Conservation (phyloP, 2,888 invertebrate genomes). For the Crepidodera aurea region DNA sequence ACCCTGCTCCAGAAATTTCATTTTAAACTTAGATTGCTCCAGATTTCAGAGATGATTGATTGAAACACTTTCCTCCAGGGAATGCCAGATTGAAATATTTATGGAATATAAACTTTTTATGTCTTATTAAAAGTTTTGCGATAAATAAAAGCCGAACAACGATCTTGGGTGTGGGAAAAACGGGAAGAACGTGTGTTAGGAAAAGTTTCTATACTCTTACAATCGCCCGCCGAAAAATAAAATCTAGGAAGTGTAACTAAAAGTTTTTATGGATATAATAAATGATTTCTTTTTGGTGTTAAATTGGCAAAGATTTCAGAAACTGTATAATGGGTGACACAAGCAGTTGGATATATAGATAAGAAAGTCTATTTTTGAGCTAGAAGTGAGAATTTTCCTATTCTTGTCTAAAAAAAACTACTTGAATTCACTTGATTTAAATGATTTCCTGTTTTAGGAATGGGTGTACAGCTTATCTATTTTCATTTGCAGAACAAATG, state of each 20-base stretch:
- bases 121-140: slow-evolving; percentile 42
- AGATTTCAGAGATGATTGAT: slow-evolving; percentile 43
- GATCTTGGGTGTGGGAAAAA: background rate
- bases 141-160: slow-evolving; percentile 37
- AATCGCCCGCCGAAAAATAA: background rate
- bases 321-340: too few species aligned
- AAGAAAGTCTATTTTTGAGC: too few species aligned
- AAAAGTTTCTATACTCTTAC: background rate
- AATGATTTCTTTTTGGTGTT: background rate
- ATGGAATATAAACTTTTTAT: slow-evolving; percentile 42
- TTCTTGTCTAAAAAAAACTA: too few species aligned
- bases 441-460: too few species aligned
- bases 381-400: too few species aligned
- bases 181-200: background rate
- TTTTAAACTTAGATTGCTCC: slow-evolving; percentile 43
- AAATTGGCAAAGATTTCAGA: too few species aligned
- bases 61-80: slow-evolving; percentile 34
- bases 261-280: background rate
- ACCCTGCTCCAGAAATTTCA: slow-evolving; percentile 36
- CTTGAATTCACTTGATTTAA: too few species aligned
- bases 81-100: slow-evolving; percentile 39
- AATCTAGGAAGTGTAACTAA: background rate
- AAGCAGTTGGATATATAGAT: too few species aligned
- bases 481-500: too few species aligned
- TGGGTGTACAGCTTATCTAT: too few species aligned